phyloP scores from a whole-genome alignment of 2,113 vertebrate genomes.

The Hyperopisus bebe region DNA sequence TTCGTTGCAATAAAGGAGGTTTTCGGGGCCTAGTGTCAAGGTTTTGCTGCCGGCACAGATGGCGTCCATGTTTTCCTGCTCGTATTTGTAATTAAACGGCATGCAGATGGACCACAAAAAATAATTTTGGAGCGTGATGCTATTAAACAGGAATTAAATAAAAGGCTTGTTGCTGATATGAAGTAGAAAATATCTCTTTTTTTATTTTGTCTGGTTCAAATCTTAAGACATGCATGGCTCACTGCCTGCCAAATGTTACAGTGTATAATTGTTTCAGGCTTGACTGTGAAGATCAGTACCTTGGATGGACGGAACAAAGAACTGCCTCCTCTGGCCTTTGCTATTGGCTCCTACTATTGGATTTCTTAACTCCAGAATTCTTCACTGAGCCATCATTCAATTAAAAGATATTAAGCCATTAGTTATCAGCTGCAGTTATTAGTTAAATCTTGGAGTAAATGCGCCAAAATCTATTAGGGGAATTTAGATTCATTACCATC shows the following conservation, averaged over 20 bases:
- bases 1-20: conserved; percentile 33
- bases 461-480: conserved; percentile 25
- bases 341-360: conserved; percentile 6
- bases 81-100: conserved; percentile 35
- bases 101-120: conserved; percentile 34
- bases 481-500: conserved; percentile 33
- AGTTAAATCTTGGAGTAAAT: conserved; percentile 15
- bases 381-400: conserved; percentile 28
- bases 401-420: conserved; percentile 33
- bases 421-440: conserved; percentile 22
- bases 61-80: conserved; percentile 23
- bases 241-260: conserved; percentile 5
- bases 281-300: neutral
- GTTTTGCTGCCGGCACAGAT: neutral
- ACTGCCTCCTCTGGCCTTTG: neutral
- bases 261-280: neutral
- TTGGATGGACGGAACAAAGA: neutral
- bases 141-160: conserved; percentile 18
- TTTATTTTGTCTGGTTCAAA: neutral
- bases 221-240: neutral
- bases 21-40: conserved; percentile 20
- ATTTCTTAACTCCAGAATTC: conserved; percentile 21
- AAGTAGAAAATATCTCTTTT: neutral
- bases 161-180: conserved; percentile 1
- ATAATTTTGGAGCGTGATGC: conserved; percentile 4